Percentiles rank a stretch among this genome's conserved stretches.
phyloP scores from a whole-genome alignment of 2,797 vertebrate genomes.

The Silurus lanzhouensis region DNA sequence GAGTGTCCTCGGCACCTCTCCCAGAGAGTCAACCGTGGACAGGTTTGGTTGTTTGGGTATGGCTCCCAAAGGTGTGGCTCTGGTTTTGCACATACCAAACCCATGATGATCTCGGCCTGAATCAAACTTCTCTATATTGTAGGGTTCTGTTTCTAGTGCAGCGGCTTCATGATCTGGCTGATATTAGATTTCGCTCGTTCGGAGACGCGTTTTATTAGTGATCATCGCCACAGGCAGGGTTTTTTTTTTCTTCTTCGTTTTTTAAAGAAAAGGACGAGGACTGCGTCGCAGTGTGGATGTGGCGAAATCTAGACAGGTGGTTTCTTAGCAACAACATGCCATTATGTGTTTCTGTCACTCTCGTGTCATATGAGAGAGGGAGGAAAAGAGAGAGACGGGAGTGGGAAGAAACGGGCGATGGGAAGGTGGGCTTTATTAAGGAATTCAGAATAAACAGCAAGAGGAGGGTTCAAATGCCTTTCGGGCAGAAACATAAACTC shows the following conservation, averaged over 20 bases:
- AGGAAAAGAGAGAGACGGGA: neutral
- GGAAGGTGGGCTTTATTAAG: constrained; percentile 25
- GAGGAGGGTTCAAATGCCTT: constrained; percentile 17
- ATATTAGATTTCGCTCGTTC: constrained; percentile 29
- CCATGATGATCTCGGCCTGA: constrained; percentile 26
- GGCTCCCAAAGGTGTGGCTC: constrained; percentile 27
- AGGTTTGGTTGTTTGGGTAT: constrained; percentile 33
- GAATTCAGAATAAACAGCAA: constrained; percentile 37
- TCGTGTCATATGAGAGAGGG: constrained; percentile 60
- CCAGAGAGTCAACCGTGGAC: constrained; percentile 28
- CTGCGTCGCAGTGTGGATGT: constrained; percentile 63
- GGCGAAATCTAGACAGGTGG: constrained; percentile 76
- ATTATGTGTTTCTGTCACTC: constrained; percentile 74
- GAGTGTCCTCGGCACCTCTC: constrained; percentile 44
- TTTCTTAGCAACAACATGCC: constrained; percentile 80
- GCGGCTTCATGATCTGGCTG: constrained; percentile 12
- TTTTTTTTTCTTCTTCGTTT: neutral
- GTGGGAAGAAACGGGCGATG: constrained; percentile 21
- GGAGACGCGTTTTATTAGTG: constrained; percentile 58
- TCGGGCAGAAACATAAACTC: constrained; percentile 27
- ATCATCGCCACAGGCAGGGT: constrained; percentile 50
- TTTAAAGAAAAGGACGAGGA: constrained; percentile 43
- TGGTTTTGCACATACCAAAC: constrained; percentile 19
- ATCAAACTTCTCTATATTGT: neutral
- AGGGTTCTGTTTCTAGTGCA: neutral